Conservation (phyloP, 2,888 invertebrate species). For the Anarsia innoxiella region DNA sequence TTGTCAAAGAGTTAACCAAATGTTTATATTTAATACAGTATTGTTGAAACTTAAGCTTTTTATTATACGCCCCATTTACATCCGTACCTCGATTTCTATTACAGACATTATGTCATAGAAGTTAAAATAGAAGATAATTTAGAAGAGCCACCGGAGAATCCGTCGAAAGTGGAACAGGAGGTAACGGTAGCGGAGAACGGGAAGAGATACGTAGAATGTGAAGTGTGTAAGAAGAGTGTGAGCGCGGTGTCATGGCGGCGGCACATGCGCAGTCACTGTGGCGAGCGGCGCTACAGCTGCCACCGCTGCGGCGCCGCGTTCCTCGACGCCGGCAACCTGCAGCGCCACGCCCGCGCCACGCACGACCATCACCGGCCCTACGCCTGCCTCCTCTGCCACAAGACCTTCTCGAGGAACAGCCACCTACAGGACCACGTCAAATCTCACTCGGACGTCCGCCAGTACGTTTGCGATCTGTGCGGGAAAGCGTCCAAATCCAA, state of each 20-base stretch:
- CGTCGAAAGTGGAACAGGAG: background rate
- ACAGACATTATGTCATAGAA: conserved; percentile 8
- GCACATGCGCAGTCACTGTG: conserved; percentile 61
- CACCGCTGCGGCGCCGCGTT: conserved; percentile 70
- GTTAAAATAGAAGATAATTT: conserved; percentile 2
- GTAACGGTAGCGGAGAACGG: background rate
- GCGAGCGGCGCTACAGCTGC: conserved; percentile 58
- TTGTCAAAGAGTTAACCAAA: too few relatives aligned
- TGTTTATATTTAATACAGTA: background rate
- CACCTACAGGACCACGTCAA: conserved; percentile 68
- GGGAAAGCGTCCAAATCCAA: conserved; percentile 68
- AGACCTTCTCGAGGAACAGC: conserved; percentile 60
- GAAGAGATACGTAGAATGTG: conserved; percentile 37
- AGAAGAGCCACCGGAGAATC: background rate
- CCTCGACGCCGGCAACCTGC: conserved; percentile 61
- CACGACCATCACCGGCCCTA: conserved; percentile 66
- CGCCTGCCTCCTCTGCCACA: conserved; percentile 60
- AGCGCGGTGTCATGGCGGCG: conserved; percentile 46
- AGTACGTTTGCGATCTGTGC: conserved; percentile 71
- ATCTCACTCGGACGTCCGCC: conserved; percentile 56
- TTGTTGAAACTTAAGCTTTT: conserved; percentile 2
- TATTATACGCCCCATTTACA: background rate
- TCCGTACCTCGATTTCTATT: conserved; percentile 18
- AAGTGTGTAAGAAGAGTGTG: conserved; percentile 47
- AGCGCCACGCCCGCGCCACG: conserved; percentile 63